Percentiles rank a stretch among this genome's conserved stretches.
Evolutionary conservation across 2,797 vertebrate species (phyloP).

Genomic region (Phoxinus dragarum): DNA sequence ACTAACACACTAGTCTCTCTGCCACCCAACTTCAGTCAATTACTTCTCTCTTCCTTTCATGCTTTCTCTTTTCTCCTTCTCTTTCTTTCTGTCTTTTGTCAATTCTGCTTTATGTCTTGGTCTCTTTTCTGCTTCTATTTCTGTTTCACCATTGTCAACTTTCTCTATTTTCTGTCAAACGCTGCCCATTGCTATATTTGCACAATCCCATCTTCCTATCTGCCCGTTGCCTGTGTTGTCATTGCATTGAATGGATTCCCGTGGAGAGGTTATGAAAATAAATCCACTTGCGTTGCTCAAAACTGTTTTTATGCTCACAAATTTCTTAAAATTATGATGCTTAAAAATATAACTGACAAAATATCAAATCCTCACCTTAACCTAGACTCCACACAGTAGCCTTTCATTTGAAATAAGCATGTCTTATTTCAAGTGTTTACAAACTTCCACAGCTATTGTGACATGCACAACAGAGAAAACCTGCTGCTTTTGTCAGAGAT

Average conservation of each 20-base stretch:
- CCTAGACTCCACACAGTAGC: not conserved
- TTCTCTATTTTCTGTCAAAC: slow-evolving; percentile 47
- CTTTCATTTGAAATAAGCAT: not conserved
- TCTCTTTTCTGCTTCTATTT: slow-evolving; percentile 49
- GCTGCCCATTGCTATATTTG: slow-evolving; percentile 44
- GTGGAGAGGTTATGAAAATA: slow-evolving; percentile 63
- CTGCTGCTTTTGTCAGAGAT: not conserved
- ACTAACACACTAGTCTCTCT: slow-evolving; percentile 65
- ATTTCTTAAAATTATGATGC: not conserved
- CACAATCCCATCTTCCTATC: slow-evolving; percentile 33
- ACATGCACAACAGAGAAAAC: not conserved
- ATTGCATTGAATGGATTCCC: slow-evolving; percentile 57
- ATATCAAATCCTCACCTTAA: not conserved
- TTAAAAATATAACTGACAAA: slow-evolving; percentile 7
- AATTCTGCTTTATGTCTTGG: slow-evolving; percentile 58
- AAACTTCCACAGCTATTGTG: not conserved
- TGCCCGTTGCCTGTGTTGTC: slow-evolving; percentile 46
- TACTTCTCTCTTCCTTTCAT: slow-evolving; percentile 69
- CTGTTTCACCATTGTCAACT: slow-evolving; percentile 32
- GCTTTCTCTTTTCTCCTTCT: slow-evolving; percentile 63
- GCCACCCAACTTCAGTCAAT: slow-evolving; percentile 63
- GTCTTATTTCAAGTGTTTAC: not conserved
- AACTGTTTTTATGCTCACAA: slow-evolving; percentile 20
- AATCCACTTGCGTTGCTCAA: slow-evolving; percentile 49
- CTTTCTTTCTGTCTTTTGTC: slow-evolving; percentile 64